Evolutionary conservation across 2,888 invertebrate species (phyloP).

Genomic region (Cephus pygmeus): DNA sequence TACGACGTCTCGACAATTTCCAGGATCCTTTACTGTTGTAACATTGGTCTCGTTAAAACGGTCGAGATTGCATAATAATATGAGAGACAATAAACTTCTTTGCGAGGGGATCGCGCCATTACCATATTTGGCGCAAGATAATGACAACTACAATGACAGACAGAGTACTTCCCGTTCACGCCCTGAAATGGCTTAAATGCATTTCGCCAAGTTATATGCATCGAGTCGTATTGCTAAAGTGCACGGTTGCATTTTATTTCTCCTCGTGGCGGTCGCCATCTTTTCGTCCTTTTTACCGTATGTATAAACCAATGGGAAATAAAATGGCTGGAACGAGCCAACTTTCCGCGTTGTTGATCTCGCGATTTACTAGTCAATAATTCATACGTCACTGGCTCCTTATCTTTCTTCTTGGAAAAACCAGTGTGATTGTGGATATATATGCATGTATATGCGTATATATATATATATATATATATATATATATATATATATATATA

Average conservation of each 20-base stretch:
- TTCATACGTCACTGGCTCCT: not conserved
- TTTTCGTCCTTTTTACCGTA: not conserved
- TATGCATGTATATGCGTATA: not conserved
- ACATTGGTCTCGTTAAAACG: not conserved
- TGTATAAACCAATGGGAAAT: not conserved
- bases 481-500: constrained; percentile 8
- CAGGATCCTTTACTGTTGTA: not conserved
- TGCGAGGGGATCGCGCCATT: not conserved
- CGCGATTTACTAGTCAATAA: not conserved
- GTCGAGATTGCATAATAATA: not conserved
- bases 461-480: constrained; percentile 9
- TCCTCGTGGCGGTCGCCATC: not conserved
- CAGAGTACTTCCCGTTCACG: not conserved
- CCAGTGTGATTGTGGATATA: constrained; percentile 2
- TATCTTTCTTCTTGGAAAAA: not conserved
- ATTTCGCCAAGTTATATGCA: not conserved
- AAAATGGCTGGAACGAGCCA: not conserved
- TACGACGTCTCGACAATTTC: not conserved
- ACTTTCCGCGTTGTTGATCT: not conserved
- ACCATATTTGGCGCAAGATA: not conserved
- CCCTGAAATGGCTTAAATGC: not conserved
- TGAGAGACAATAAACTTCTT: not conserved
- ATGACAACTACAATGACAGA: not conserved
- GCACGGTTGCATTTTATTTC: not conserved
- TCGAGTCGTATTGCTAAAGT: not conserved